Percentiles rank a stretch among this genome's conserved stretches.
Conservation (phyloP, 2,888 invertebrate species). For the Margaritifera margaritifera region DNA sequence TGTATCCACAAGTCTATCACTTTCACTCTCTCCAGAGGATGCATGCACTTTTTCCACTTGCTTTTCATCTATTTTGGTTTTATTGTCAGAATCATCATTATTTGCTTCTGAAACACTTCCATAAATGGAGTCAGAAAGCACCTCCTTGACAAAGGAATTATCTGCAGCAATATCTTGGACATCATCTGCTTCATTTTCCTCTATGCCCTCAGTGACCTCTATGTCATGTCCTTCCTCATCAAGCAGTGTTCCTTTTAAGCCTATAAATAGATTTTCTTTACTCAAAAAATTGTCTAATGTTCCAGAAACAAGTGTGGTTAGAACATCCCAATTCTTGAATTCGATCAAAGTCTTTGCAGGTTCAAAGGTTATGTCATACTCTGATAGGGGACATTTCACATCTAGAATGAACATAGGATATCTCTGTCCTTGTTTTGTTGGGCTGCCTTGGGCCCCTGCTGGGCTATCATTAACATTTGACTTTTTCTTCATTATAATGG, state of each 20-base stretch:
- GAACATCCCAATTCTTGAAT: conserved; percentile 76
- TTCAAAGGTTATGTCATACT: conserved; percentile 75
- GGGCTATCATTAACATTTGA: conserved; percentile 5
- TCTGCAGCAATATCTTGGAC: too few species aligned
- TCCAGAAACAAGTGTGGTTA: conserved; percentile 73
- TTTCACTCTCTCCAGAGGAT: too few species aligned
- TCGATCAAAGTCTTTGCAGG: conserved; percentile 76
- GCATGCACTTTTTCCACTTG: conserved; percentile 2
- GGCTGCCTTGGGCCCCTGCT: conserved; percentile 44
- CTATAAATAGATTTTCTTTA: conserved; percentile 39
- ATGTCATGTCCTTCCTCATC: too few species aligned
- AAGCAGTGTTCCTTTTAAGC: too few species aligned
- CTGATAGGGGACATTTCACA: conserved; percentile 75
- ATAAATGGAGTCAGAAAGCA: too few species aligned
- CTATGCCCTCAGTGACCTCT: too few species aligned
- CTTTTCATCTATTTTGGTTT: not conserved
- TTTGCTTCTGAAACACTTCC: not conserved
- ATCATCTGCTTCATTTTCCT: too few species aligned
- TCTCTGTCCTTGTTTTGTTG: conserved; percentile 54
- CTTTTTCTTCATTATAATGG: conserved; percentile 49
- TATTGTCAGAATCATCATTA: not conserved
- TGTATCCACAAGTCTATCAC: too few species aligned
- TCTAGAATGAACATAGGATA: conserved; percentile 76
- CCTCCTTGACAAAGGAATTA: too few species aligned
- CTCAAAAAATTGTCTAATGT: conserved; percentile 57